Evolutionary conservation across 2,113 vertebrate species (phyloP).

Genomic region (Gymnobelideus leadbeateri): DNA sequence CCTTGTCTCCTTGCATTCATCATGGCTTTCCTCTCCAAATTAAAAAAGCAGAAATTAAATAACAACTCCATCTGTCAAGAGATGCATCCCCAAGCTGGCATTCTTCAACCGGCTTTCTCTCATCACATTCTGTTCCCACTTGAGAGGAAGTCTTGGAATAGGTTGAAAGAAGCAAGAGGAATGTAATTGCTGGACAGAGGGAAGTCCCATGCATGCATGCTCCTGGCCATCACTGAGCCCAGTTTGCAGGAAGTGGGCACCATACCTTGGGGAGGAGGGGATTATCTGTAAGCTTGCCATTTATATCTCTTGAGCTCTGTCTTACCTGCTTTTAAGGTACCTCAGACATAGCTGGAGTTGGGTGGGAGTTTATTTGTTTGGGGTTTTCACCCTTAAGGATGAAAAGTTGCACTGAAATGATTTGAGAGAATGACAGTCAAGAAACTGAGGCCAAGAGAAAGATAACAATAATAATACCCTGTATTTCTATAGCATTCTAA

Average conservation of each 20-base stretch:
- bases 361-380: neutral
- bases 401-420: neutral
- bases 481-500: neutral
- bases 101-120: neutral
- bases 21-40: slow-evolving; percentile 34
- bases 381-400: neutral
- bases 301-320: neutral
- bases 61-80: slow-evolving; percentile 38
- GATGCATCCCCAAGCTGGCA: slow-evolving; percentile 33
- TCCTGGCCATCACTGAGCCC: neutral
- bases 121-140: neutral
- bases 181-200: neutral
- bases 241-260: neutral
- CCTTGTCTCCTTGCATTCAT: slow-evolving; percentile 25
- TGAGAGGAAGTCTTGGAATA: slow-evolving; percentile 9
- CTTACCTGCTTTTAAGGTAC: neutral
- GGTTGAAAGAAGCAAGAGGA: neutral
- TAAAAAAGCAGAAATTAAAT: slow-evolving; percentile 58
- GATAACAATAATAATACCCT: neutral
- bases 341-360: neutral
- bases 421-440: neutral
- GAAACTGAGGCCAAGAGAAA: neutral
- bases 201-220: neutral
- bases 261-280: neutral
- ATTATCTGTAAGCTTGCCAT: neutral